Percentiles rank a stretch among this genome's conserved stretches.
Conservation (phyloP, 2,888 invertebrate genomes). For the Conchocele bisecta region DNA sequence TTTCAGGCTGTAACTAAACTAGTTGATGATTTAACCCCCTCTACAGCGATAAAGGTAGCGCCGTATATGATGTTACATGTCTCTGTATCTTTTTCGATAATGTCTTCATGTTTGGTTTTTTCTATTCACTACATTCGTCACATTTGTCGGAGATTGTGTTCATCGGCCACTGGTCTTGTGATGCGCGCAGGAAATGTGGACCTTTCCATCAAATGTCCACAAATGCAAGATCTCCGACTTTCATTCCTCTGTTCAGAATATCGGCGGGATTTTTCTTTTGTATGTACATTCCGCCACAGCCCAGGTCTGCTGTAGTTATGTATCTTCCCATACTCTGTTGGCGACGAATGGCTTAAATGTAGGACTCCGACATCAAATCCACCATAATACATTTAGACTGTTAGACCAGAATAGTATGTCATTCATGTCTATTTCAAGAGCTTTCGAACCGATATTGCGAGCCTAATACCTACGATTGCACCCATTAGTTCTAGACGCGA, state of each 20-base stretch:
- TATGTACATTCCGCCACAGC: constrained; percentile 7
- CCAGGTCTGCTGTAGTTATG: constrained; percentile 1
- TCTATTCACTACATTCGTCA: neutral
- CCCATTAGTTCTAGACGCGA: constrained; percentile 19
- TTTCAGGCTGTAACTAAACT: neutral
- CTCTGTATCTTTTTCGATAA: neutral
- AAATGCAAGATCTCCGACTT: neutral
- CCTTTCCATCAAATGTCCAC: constrained; percentile 2
- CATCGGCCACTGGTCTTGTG: neutral
- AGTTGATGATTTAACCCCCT: too few species aligned
- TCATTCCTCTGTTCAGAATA: neutral
- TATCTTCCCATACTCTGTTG: constrained; percentile 39
- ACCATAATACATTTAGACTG: constrained; percentile 16
- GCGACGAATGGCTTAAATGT: constrained; percentile 41
- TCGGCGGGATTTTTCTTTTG: neutral
- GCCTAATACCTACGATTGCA: neutral
- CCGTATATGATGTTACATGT: neutral
- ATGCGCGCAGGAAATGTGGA: constrained; percentile 2
- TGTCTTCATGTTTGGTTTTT: neutral
- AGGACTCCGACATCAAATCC: constrained; percentile 32
- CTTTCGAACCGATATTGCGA: neutral
- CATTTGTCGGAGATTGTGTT: neutral
- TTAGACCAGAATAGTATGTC: neutral
- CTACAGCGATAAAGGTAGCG: too few species aligned
- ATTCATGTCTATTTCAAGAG: neutral